These are phyloP conservation scores for Sialis fuliginosa DNA, from an alignment of 2,888 invertebrate genomes.

Conservation along the genomic window DNA sequence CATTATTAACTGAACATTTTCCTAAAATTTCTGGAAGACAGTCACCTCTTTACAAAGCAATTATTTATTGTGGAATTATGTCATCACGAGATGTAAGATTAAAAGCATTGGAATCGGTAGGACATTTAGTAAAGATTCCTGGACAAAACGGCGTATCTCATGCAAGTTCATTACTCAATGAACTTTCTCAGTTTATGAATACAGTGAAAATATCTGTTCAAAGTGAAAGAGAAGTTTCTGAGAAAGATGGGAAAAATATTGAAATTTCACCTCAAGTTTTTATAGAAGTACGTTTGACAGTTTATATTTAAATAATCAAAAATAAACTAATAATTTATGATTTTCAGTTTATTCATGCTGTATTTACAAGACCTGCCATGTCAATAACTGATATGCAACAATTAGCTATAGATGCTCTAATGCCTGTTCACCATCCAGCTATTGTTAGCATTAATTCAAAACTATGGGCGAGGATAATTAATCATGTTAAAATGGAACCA, in stretches of 20 bases:
- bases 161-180: constrained; percentile 42
- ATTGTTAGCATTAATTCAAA: constrained; percentile 35
- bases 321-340: not conserved
- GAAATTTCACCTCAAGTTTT: constrained; percentile 3
- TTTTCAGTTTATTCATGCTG: not conserved
- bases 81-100: constrained; percentile 41
- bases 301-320: not conserved
- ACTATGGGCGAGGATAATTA: constrained; percentile 51
- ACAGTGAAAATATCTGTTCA: constrained; percentile 30
- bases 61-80: constrained; percentile 49
- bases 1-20: constrained; percentile 49
- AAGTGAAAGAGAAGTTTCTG: not conserved
- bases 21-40: constrained; percentile 45
- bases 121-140: constrained; percentile 32
- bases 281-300: constrained; percentile 1
- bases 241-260: not conserved
- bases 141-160: constrained; percentile 39
- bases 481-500: constrained; percentile 37
- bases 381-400: constrained; percentile 29
- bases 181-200: constrained; percentile 47
- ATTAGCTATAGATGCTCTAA: constrained; percentile 46
- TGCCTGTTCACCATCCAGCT: constrained; percentile 60
- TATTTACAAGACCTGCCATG: not conserved
- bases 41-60: constrained; percentile 49
- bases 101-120: constrained; percentile 40